Base-by-base conservation (phyloP, 2,797 vertebrate genomes). In the Emydoidea blandingii region DNA sequence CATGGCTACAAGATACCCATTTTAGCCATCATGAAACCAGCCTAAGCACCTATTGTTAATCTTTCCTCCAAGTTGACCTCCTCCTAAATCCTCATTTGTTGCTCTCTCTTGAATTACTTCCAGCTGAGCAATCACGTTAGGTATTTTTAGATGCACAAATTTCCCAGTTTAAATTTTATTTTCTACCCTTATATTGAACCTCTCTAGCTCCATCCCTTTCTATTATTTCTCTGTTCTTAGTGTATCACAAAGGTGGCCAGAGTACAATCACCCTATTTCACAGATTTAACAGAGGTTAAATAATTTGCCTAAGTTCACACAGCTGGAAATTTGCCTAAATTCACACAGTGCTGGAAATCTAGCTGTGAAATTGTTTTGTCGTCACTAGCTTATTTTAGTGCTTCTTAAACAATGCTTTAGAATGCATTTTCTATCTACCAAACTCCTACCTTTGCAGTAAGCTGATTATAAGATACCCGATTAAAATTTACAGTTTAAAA, bases 31-130 rank as follows among this genome's bases (percentile, higher is more conserved):
- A 74, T 54, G 37, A 2, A 92, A 50, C 68, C 84, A 94, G 92
- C n/a, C n/a, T 68, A 68, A 37, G n/a, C 65, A 68, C 65, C 89
- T 19, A 88, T 0, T 0, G 12, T 56, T 81, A 25, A 27, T 50
- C 52, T 79, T 54, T 79, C 86, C 89, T 25, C 23, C n/a, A 92
- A 91, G 19, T 57, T 29, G 50, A 56, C 1, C 93, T 50, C 12
- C 89, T 88, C 50, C 54, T 82, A 91, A 82, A 84, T 50, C 8
- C 84, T 52, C 3, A 81, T 68, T 90, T 94, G 87, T 92, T 94
- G 34, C 94, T 59, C 37, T 88, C 34, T 25, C 37, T 79, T 85
- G 34, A 95, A 90, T 68, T 54, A n/a, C 59, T 92, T 94, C 88
- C 23, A 94, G 5, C 2, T 59, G 37, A 27, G 72, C 95, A 93